These are phyloP conservation scores for Maccullochella peelii DNA, from an alignment of 2,113 vertebrate genomes.

Conservation along the genomic window DNA sequence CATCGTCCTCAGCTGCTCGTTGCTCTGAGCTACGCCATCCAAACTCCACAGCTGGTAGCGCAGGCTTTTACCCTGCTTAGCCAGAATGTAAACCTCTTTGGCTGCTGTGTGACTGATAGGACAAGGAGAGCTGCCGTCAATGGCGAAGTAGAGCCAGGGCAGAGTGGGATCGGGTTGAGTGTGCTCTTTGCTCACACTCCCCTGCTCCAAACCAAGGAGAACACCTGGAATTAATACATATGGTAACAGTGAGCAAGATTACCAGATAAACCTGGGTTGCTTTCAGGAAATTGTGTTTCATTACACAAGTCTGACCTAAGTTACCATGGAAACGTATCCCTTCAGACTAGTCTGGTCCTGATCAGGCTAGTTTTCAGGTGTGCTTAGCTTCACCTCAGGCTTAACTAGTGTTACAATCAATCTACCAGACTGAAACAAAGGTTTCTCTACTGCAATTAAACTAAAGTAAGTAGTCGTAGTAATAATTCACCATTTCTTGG, in stretches of 20 bases:
- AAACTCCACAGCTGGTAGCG: constrained; percentile 90
- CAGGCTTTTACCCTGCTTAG: constrained; percentile 93
- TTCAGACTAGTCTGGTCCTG: neutral
- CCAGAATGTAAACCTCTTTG: constrained; percentile 80
- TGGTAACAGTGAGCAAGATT: neutral
- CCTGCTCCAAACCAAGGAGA: constrained; percentile 76
- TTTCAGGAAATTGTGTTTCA: neutral
- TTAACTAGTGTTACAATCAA: neutral
- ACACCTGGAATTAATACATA: constrained; percentile 68
- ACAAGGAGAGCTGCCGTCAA: constrained; percentile 21
- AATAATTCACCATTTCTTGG: too few species aligned
- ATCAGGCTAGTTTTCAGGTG: neutral
- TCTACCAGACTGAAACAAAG: too few species aligned
- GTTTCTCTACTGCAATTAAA: too few species aligned
- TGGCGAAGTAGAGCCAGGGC: constrained; percentile 77
- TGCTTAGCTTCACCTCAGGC: neutral
- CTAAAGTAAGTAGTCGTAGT: too few species aligned
- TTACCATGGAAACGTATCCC: neutral
- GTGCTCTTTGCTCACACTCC: constrained; percentile 42
- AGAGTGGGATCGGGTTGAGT: constrained; percentile 65
- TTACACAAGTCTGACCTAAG: neutral
- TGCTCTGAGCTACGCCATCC: constrained; percentile 84
- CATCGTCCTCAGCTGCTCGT: constrained; percentile 87
- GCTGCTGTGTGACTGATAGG: constrained; percentile 19
- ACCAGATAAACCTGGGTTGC: neutral